A percentile compares a stretch with the other conserved stretches of the same genome.
These are phyloP conservation scores for Cephalopachus bancanus DNA, from an alignment of 2,797 vertebrate species.

Conservation along the genomic window DNA sequence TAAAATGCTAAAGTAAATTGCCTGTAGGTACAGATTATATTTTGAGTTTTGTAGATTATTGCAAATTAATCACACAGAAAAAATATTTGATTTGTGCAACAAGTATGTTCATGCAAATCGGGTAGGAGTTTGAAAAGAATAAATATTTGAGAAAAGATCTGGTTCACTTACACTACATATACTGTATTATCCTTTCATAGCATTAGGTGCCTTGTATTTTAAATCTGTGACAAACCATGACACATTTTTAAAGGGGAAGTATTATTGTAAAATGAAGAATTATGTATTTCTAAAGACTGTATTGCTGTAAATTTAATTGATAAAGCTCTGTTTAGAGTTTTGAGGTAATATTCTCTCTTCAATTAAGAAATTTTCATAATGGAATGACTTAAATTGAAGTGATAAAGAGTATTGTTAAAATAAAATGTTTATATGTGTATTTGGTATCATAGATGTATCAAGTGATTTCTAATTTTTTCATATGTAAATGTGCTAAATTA, in stretches of 20 bases:
- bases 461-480: constrained; percentile 65
- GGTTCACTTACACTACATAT: constrained; percentile 80
- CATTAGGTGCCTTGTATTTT: constrained; percentile 86
- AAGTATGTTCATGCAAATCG: constrained; percentile 82
- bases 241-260: constrained; percentile 79
- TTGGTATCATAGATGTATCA: constrained; percentile 67
- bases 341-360: constrained; percentile 81
- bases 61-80: constrained; percentile 84
- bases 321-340: constrained; percentile 83
- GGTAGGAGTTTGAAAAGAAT: constrained; percentile 61
- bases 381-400: constrained; percentile 82
- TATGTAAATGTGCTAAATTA: constrained; percentile 61
- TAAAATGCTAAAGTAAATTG: constrained; percentile 82
- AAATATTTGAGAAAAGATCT: constrained; percentile 78
- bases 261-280: constrained; percentile 74
- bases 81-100: constrained; percentile 86
- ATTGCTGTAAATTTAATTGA: constrained; percentile 77
- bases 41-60: constrained; percentile 87
- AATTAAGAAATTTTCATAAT: constrained; percentile 80
- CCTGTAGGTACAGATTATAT: constrained; percentile 86
- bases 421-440: constrained; percentile 79
- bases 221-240: constrained; percentile 81
- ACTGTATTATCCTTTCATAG: constrained; percentile 79
- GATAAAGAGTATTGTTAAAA: constrained; percentile 79
- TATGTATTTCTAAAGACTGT: constrained; percentile 79